Percentiles rank a stretch among this genome's conserved stretches.
Evolutionary conservation across 2,888 invertebrate species (phyloP).

Genomic region (Hydropsyche betteni): DNA sequence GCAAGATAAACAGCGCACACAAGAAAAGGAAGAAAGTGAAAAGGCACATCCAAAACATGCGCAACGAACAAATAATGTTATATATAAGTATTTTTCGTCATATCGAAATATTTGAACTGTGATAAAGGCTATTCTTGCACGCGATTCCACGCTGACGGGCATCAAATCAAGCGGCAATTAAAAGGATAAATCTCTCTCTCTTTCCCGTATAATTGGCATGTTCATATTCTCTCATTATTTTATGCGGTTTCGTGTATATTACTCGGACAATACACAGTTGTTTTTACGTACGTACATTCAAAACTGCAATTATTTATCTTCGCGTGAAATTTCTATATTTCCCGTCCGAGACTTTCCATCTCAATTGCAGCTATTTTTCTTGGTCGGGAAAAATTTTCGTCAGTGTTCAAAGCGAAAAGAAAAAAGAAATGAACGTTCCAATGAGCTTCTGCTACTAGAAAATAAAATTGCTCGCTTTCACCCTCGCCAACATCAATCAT

Average conservation of each 20-base stretch:
- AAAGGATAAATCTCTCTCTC: too few species aligned
- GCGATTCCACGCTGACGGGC: too few species aligned
- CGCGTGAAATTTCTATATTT: neutral
- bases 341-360: neutral
- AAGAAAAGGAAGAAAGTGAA: conserved; percentile 8
- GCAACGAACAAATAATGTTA: too few species aligned
- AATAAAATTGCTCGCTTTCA: conserved; percentile 14
- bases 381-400: neutral
- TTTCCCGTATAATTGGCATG: too few species aligned
- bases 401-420: neutral
- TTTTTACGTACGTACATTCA: neutral
- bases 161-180: too few species aligned
- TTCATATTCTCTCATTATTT: too few species aligned
- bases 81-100: too few species aligned
- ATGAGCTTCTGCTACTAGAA: neutral
- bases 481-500: conserved; percentile 23
- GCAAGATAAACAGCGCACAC: conserved; percentile 21
- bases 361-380: conserved; percentile 30
- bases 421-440: neutral
- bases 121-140: too few species aligned
- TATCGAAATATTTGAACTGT: too few species aligned
- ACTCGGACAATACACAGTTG: neutral
- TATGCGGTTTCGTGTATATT: neutral
- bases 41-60: neutral
- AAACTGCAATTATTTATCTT: neutral